These are phyloP conservation scores for Trachelus troglodyta DNA, from an alignment of 2,888 invertebrate species.

Conservation along the genomic window DNA sequence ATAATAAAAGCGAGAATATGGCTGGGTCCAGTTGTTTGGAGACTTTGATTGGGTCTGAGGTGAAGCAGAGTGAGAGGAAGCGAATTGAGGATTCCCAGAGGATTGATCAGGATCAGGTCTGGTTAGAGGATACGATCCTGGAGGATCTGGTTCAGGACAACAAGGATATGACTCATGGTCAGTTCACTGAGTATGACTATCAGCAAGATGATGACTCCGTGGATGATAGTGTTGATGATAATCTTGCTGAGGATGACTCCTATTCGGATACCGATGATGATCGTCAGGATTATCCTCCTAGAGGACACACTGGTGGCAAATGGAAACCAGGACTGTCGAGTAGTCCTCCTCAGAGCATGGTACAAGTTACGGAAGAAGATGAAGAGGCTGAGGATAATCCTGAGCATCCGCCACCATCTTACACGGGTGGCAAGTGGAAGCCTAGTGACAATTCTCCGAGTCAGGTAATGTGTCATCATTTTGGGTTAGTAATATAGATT, in stretches of 20 bases:
- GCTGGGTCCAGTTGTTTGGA: conserved; percentile 10
- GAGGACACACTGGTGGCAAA: conserved; percentile 75
- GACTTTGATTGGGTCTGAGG: conserved; percentile 18
- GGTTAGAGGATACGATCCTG: conserved; percentile 58
- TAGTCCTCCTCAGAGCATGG: conserved; percentile 45
- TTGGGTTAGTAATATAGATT: not conserved
- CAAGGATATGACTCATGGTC: conserved; percentile 40
- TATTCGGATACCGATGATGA: conserved; percentile 68
- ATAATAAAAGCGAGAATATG: conserved; percentile 20
- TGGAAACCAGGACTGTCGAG: conserved; percentile 75
- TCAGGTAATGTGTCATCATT: conserved; percentile 31
- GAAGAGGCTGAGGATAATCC: conserved; percentile 45
- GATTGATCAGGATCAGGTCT: conserved; percentile 46
- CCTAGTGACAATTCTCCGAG: conserved; percentile 58
- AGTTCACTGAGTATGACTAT: conserved; percentile 52
- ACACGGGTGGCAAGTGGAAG: conserved; percentile 77
- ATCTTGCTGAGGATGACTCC: conserved; percentile 69
- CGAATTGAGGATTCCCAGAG: conserved; percentile 45
- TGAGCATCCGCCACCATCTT: conserved; percentile 67
- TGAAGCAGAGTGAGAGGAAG: conserved; percentile 43
- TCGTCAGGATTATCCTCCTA: conserved; percentile 68
- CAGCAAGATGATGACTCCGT: conserved; percentile 56
- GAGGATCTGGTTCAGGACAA: conserved; percentile 48
- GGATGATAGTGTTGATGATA: conserved; percentile 57
- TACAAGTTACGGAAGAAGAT: conserved; percentile 62